These are phyloP conservation scores for Troglohyphantes excavatus DNA, from an alignment of 2,888 invertebrate species.

Conservation along the genomic window DNA sequence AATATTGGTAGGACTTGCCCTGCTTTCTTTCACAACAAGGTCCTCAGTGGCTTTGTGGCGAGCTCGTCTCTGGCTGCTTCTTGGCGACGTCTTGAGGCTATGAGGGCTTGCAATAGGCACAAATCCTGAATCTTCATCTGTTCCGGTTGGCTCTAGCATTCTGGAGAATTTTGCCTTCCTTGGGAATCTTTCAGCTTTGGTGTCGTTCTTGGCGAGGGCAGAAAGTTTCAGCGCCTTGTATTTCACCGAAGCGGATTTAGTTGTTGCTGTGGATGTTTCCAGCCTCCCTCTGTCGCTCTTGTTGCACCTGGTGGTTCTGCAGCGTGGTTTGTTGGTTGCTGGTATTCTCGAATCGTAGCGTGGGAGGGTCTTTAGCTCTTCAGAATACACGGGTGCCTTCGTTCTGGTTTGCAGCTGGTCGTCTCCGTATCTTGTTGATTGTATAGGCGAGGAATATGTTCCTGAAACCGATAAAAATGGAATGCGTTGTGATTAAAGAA, in stretches of 20 bases:
- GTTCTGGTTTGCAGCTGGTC: not conserved
- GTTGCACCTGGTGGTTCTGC: constrained; percentile 11
- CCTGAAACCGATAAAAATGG: not conserved
- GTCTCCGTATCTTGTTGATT: not conserved
- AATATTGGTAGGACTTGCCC: constrained; percentile 23
- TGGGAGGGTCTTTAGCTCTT: constrained; percentile 2
- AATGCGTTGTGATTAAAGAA: too few species aligned
- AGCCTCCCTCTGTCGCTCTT: not conserved
- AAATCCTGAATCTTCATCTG: constrained; percentile 33
- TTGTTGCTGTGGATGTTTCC: not conserved
- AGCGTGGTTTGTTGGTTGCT: constrained; percentile 6
- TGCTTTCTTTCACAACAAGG: constrained; percentile 50
- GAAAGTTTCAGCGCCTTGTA: constrained; percentile 1
- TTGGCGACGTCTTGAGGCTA: constrained; percentile 7
- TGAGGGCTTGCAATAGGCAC: constrained; percentile 52
- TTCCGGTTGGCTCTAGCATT: constrained; percentile 16
- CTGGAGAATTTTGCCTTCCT: constrained; percentile 31
- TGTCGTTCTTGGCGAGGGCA: not conserved
- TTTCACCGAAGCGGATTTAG: not conserved
- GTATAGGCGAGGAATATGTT: not conserved
- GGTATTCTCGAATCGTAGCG: constrained; percentile 26
- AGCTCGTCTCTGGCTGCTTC: constrained; percentile 25
- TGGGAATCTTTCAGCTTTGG: not conserved
- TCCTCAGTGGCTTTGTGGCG: constrained; percentile 25
- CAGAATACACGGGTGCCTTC: not conserved